Evolutionary conservation across 2,888 invertebrate genomes (phyloP), one percentile per base, ranked within the genome.

Genomic region (Loripinus fragilis): DNA sequence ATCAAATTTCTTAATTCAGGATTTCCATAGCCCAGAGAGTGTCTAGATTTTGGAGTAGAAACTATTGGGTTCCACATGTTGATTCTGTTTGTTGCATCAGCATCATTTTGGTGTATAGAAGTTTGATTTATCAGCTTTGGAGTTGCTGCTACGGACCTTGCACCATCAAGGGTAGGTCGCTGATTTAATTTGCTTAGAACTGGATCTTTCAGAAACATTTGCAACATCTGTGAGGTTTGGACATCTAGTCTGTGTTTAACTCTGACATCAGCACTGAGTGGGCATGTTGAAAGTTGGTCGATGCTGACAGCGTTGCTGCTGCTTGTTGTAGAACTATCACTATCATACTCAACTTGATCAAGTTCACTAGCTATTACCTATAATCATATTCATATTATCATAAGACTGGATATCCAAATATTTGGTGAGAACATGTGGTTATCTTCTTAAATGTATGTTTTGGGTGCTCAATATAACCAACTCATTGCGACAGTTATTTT

Each of bases 271-370:
- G 82, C 84, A 28, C 85, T 83, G 33, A 88, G 80, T 42, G 88
- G 87, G n/a, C 83, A 83, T 10, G 89, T 89, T 28, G 88, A 88
- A 28, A 89, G 81, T 38, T 76, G 78, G 70, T 84, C 85, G 0
- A 89, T 71, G 69, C 88, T 89, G 17, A 86, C 80, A 0, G 68
- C 74, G 69, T 85, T 85, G 65, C 79, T 83, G 30, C 67, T 60
- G 17, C 20, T 8, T n/a, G 17, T 20, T 8, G 33, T 60, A 33
- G 5, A 1, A 60, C 33, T 33, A 5, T 60, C 60, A 33, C 28
- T 20, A 3, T 60, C 60, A 17, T 2, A 33, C 7, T 8, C 33
- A 17, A 15, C 7, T 38, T 38, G 38, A 38, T 8, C 38, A 5
- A 8, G 5, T 8, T 38, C 38, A 38, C 7, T 38, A 38, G 52